These are phyloP conservation scores for Leptopilina drosophilae DNA, from an alignment of 2,888 invertebrate genomes.

Conservation along the genomic window DNA sequence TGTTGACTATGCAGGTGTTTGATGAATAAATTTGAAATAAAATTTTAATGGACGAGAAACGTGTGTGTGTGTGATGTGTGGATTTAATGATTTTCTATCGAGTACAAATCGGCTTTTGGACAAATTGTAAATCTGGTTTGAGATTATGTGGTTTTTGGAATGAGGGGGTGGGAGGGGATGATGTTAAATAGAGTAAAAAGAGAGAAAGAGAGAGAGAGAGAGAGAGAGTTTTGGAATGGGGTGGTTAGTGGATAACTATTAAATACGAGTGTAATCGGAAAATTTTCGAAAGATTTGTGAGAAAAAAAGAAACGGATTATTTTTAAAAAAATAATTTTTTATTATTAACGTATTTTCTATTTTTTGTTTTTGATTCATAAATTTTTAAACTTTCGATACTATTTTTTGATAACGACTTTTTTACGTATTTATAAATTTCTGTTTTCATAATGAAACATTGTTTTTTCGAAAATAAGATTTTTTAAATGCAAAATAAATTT, in stretches of 20 bases:
- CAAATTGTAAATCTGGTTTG: constrained; percentile 14
- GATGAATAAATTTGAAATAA: neutral
- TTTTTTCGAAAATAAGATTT: too few relatives aligned
- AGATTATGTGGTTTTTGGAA: constrained; percentile 4
- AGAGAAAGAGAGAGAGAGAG: too few relatives aligned
- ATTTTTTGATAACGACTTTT: too few relatives aligned
- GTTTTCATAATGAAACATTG: too few relatives aligned
- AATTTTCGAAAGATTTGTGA: neutral
- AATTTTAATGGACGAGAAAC: neutral
- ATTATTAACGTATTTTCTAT: too few relatives aligned
- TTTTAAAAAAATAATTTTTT: too few relatives aligned
- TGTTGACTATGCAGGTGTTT: too few relatives aligned
- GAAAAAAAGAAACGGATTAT: too few relatives aligned
- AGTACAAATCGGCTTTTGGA: neutral
- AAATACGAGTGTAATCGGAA: neutral
- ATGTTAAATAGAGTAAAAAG: neutral
- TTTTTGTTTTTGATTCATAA: neutral
- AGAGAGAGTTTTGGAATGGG: too few relatives aligned
- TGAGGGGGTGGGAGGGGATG: neutral
- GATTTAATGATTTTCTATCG: neutral
- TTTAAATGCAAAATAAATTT: too few relatives aligned
- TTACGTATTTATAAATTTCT: too few relatives aligned
- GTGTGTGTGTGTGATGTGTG: neutral
- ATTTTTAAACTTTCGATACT: too few relatives aligned
- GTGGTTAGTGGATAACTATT: neutral